These are phyloP conservation scores for Trachops cirrhosus DNA, from an alignment of 2,797 vertebrate genomes.

Conservation along the genomic window DNA sequence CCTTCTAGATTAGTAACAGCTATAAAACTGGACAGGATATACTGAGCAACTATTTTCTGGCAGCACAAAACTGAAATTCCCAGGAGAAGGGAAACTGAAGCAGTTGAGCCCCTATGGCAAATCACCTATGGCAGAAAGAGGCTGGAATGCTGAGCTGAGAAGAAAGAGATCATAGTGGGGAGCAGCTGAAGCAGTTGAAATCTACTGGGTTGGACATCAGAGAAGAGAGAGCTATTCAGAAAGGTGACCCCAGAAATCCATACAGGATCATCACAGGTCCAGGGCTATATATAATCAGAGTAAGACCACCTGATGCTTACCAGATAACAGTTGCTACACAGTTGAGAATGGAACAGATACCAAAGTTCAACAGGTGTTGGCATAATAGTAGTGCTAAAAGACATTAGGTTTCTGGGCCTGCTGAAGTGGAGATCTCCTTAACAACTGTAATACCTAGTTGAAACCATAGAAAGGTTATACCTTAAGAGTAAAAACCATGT, in stretches of 20 bases:
- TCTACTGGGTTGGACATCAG: background rate
- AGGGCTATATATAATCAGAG: background rate
- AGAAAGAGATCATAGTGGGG: background rate
- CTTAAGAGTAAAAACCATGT: background rate
- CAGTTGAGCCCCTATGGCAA: background rate
- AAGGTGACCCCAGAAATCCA: background rate
- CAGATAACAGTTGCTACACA: background rate
- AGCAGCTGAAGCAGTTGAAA: background rate
- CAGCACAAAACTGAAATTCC: background rate
- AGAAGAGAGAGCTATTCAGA: conserved; percentile 6
- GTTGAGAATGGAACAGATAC: background rate
- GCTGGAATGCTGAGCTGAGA: background rate
- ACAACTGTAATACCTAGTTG: background rate
- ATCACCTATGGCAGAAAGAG: background rate
- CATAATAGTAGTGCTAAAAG: background rate
- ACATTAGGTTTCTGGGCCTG: background rate
- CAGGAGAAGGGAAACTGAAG: background rate
- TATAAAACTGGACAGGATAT: background rate
- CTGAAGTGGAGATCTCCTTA: background rate
- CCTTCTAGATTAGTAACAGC: background rate
- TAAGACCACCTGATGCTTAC: background rate
- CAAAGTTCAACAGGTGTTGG: background rate
- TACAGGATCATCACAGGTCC: background rate
- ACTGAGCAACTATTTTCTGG: background rate
- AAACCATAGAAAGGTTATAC: background rate